Evolutionary conservation across 2,888 invertebrate genomes (phyloP), one percentile per base, ranked within the genome.

Genomic region (Rhogogaster chlorosoma): DNA sequence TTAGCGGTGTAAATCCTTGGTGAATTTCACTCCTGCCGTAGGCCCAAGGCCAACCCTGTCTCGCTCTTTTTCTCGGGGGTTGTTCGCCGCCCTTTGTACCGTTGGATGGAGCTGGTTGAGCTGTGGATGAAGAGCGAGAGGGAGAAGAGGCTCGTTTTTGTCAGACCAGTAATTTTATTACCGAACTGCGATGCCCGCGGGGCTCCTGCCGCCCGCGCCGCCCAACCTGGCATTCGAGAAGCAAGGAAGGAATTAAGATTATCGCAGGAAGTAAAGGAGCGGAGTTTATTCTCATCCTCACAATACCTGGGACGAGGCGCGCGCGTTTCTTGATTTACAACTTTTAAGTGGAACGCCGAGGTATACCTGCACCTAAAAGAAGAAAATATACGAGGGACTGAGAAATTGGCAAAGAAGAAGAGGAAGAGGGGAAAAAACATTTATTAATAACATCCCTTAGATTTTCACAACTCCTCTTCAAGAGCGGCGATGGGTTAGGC

Each of bases 271-370:
- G 73, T 42, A 42, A 42, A 38, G 38, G 73, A 73, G 73, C 22
- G 42, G 73, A 73, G 73, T 73, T 73, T 73, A 73, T 73, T 73
- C 42, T 73, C 73, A 22, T 42, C 73, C 73, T 73, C 38, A 73
- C 73, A 73, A 73, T 73, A 73, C 73, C 73, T 42, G 42, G 73
- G 38, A 18, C 53, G 61, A 61, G 61, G 18, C 18, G 10, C 9
- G 9, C n/a, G 22, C 4, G 10, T 32, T 67, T 67, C 67, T 67
- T 42, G 38, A 73, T 73, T 73, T 73, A 42, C 73, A 73, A 73
- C 38, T 73, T 73, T 42, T 73, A 22, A 67, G 32, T 32, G 67
- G 67, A 67, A 32, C 67, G 5, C 67, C 32, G 67, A 67, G 67
- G 67, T 67, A 6, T 42, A 61, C 61, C 61, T 7, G 18, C 0